Evolutionary conservation across 2,113 vertebrate genomes (phyloP).

Genomic region (Pelobates fuscus): DNA sequence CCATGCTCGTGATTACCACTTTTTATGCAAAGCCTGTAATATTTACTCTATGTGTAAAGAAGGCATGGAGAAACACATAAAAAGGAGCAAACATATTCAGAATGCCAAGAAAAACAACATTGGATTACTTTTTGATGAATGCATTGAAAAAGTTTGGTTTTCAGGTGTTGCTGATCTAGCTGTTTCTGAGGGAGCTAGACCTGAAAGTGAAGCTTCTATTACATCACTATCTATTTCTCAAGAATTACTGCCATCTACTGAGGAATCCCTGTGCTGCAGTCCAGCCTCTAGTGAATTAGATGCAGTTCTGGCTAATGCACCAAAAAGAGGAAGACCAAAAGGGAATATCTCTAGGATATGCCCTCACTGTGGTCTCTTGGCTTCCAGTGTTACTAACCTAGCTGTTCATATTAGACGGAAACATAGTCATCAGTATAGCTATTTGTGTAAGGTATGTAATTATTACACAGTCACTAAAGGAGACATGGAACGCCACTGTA

Average conservation of each 20-base stretch:
- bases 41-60: constrained; percentile 84
- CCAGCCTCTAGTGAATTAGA: constrained; percentile 52
- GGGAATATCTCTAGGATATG: constrained; percentile 79
- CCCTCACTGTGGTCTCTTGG: constrained; percentile 87
- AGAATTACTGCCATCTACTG: constrained; percentile 33
- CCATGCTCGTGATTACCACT: constrained; percentile 81
- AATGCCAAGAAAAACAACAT: constrained; percentile 76
- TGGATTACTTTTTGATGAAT: constrained; percentile 76
- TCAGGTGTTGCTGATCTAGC: constrained; percentile 64
- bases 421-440: constrained; percentile 94
- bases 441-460: constrained; percentile 89
- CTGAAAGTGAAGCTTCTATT: constrained; percentile 56
- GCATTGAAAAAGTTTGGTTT: constrained; percentile 82
- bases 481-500: constrained; percentile 96
- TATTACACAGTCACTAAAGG: constrained; percentile 98
- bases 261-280: constrained; percentile 55
- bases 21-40: constrained; percentile 85
- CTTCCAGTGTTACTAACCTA: constrained; percentile 92
- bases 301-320: constrained; percentile 51
- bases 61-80: constrained; percentile 88
- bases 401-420: constrained; percentile 92
- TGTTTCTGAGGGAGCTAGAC: constrained; percentile 52
- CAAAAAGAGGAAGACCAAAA: constrained; percentile 81
- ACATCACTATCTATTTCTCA: constrained; percentile 40
- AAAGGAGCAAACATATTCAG: constrained; percentile 82